Conservation (phyloP, 1,140 invertebrate genomes). For the Ptiloglossa arizonensis region DNA sequence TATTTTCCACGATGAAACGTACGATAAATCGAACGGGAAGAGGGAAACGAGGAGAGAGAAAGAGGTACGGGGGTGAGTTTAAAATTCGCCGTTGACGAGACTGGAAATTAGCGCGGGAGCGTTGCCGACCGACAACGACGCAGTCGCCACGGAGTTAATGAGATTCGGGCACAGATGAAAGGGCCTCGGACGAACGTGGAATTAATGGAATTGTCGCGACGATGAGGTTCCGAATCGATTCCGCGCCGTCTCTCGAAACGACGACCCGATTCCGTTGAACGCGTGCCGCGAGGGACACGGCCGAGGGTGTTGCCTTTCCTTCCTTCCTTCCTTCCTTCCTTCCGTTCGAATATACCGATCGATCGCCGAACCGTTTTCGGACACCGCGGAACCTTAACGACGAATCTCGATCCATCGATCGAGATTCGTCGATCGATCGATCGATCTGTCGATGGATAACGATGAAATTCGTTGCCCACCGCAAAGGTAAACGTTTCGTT, state of each 20-base stretch:
- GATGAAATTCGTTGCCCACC: no score
- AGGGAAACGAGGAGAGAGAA: neutral
- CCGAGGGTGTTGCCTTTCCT: constrained; percentile 12
- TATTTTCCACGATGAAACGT: no score
- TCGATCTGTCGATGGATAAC: no score
- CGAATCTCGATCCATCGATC: no score
- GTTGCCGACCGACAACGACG: neutral
- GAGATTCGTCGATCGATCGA: no score
- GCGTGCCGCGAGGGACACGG: neutral
- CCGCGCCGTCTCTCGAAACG: neutral
- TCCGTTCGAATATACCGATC: constrained; percentile 24
- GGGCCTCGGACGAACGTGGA: constrained; percentile 8
- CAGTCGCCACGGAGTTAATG: constrained; percentile 21
- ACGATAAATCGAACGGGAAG: neutral
- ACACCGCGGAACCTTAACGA: no score
- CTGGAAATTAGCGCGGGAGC: neutral
- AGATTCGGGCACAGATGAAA: constrained; percentile 29
- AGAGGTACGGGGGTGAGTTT: neutral
- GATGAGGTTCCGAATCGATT: constrained; percentile 17
- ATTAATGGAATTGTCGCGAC: constrained; percentile 42
- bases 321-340: constrained; percentile 19
- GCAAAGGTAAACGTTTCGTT: no score
- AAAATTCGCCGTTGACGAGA: neutral
- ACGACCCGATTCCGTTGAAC: constrained; percentile 4
- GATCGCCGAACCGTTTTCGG: constrained; percentile 24